phyloP scores from a whole-genome alignment of 2,888 invertebrate genomes.

The Dryomyza anilis region DNA sequence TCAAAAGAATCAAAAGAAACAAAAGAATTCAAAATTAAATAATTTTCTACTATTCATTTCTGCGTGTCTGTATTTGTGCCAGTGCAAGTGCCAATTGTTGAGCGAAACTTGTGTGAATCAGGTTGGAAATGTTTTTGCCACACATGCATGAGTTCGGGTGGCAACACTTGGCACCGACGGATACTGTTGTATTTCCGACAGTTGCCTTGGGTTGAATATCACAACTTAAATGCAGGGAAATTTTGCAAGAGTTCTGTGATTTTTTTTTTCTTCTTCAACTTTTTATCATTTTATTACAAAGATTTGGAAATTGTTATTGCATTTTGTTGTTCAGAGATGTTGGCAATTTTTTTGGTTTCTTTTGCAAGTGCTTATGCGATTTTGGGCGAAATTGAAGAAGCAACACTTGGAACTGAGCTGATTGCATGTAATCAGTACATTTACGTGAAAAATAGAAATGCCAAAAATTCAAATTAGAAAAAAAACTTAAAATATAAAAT shows the following conservation, averaged over 20 bases:
- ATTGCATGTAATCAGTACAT: no score
- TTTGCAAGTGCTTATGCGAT: no score
- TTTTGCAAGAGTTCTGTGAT: not conserved
- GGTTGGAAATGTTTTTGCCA: constrained; percentile 24
- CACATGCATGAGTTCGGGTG: not conserved
- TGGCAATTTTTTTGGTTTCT: not conserved
- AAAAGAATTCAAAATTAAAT: no score
- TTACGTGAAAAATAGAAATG: no score
- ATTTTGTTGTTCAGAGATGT: not conserved
- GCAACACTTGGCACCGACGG: not conserved
- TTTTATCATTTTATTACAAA: not conserved
- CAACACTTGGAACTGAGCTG: no score
- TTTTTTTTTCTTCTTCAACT: not conserved
- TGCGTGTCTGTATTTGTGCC: constrained; percentile 16
- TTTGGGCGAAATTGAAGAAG: no score
- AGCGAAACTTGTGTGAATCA: constrained; percentile 13
- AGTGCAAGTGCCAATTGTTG: constrained; percentile 8
- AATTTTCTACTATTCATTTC: not conserved
- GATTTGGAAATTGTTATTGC: constrained; percentile 26
- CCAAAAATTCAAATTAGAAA: no score
- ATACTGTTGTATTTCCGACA: not conserved
- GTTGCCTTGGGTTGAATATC: constrained; percentile 25
- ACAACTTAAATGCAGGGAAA: not conserved
- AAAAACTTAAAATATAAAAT: no score
- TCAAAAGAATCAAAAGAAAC: no score